Conservation (phyloP, 2,113 vertebrate species). For the Serilophus lunatus region DNA sequence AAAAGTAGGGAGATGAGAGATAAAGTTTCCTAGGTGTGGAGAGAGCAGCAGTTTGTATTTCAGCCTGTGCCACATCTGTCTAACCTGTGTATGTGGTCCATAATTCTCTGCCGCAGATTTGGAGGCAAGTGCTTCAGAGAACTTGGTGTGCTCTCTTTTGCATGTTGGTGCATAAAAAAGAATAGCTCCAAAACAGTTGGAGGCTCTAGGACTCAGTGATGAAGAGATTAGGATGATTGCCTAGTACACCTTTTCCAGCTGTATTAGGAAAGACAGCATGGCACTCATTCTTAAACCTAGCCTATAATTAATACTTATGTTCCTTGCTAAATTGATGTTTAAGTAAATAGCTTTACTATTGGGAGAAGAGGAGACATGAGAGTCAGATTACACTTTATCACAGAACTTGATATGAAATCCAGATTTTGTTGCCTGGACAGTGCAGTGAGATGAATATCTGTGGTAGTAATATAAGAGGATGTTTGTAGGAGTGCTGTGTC, state of each 20-base stretch:
- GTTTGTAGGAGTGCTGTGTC: background rate
- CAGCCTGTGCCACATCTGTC: background rate
- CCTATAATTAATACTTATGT: background rate
- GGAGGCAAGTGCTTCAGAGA: background rate
- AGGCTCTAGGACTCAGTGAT: background rate
- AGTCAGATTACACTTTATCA: background rate
- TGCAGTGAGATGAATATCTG: background rate
- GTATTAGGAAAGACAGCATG: background rate
- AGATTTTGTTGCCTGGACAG: background rate
- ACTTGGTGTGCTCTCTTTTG: background rate
- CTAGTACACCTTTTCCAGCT: background rate
- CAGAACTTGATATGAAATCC: background rate
- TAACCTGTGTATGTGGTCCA: background rate
- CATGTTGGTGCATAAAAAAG: background rate
- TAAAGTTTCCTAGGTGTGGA: background rate
- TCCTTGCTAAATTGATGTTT: background rate
- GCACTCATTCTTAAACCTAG: background rate
- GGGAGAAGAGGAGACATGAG: background rate
- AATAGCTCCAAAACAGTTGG: background rate
- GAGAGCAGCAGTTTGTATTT: background rate
- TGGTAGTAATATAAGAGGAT: constrained; percentile 2
- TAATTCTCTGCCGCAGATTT: background rate
- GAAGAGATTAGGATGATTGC: background rate
- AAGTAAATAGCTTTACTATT: background rate
- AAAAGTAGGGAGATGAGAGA: background rate